A percentile compares a stretch with the other conserved stretches of the same genome.
Conservation (phyloP, 2,888 invertebrate genomes). For the Calliopum simillimum region DNA sequence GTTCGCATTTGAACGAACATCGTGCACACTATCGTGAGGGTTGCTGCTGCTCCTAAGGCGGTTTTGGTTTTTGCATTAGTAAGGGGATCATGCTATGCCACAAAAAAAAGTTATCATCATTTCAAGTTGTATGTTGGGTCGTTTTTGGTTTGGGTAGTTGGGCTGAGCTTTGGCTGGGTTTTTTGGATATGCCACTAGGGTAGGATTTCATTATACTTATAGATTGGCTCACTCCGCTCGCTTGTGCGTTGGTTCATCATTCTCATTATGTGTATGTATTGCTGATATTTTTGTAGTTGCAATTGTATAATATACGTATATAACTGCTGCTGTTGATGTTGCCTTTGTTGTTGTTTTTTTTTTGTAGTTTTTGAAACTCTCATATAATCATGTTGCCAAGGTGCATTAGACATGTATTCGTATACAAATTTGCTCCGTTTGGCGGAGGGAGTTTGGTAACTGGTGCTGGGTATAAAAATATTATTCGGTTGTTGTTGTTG, state of each 20-base stretch:
- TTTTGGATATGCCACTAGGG: not conserved
- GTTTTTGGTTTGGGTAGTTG: not conserved
- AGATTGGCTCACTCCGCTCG: too few relatives aligned
- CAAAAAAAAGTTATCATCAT: not conserved
- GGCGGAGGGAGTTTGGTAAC: too few relatives aligned
- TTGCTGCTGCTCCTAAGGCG: not conserved
- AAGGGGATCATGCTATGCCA: slow-evolving; percentile 15
- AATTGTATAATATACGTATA: slow-evolving; percentile 36
- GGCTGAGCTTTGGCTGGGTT: not conserved
- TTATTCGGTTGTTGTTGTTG: not conserved
- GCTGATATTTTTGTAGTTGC: slow-evolving; percentile 25
- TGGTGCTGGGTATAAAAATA: too few relatives aligned
- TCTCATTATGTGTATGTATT: slow-evolving; percentile 27
- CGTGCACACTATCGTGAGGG: not conserved
- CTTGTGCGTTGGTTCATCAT: slow-evolving; percentile 18
- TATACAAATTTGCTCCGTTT: too few relatives aligned
- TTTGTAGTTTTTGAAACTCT: not conserved
- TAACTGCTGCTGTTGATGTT: slow-evolving; percentile 31
- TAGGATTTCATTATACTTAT: too few relatives aligned
- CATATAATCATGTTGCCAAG: slow-evolving; percentile 15
- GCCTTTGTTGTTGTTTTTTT: slow-evolving; percentile 26
- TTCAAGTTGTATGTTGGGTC: not conserved
- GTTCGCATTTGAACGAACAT: not conserved
- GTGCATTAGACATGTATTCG: not conserved
- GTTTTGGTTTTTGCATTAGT: not conserved